Base-by-base conservation (phyloP, 2,888 invertebrate species). In the Muschampia plurimacula region DNA sequence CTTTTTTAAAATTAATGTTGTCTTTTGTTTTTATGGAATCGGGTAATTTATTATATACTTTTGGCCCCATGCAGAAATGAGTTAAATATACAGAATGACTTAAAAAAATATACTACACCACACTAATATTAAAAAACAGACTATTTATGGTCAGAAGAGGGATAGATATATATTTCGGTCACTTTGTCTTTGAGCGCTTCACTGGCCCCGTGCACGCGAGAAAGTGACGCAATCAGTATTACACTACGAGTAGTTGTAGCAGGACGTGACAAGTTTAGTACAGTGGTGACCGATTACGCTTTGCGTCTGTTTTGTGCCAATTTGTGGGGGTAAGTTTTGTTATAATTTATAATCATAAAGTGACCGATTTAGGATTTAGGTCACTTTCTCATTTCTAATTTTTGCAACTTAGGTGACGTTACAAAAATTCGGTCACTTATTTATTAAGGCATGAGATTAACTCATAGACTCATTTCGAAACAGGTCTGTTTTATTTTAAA, bases 211-310 rank as follows among this genome's bases (percentile, higher is more conserved):
- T 39, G 39, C 39, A 4, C 39, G 39, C 39, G 39, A 39, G 39
- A 39, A 39, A 39, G 39, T 39, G 39, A 39, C 39, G 39, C 39
- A 39, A 39, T 39, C 39, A 39, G 39, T 39, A 39, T 39, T 39
- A 7, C 39, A 6, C 2, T 39, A 39, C 39, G 39, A 39, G 39
- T 39, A 39, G 39, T 39, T 39, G 60, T 12, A 32, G 32, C 13
- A 60, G 60, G 60, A 60, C 60, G 28, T 46, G 46, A 13, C 46
- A 46, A 46, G 57, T 57, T 57, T 57, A 57, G 57, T 57, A 57
- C 57, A 57, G 57, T 57, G 57, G 57, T 57, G 57, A 57, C 57
- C 57, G 57, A 57, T 57, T 57, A 57, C n/a, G 57, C 28, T 57
- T 8, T 15, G 22, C 5, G 57, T 57, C 9, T 57, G 57, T 57